A percentile compares a stretch with the other conserved stretches of the same genome.
Conservation (phyloP, 2,113 vertebrate genomes). For the Oreocharis arfaki region DNA sequence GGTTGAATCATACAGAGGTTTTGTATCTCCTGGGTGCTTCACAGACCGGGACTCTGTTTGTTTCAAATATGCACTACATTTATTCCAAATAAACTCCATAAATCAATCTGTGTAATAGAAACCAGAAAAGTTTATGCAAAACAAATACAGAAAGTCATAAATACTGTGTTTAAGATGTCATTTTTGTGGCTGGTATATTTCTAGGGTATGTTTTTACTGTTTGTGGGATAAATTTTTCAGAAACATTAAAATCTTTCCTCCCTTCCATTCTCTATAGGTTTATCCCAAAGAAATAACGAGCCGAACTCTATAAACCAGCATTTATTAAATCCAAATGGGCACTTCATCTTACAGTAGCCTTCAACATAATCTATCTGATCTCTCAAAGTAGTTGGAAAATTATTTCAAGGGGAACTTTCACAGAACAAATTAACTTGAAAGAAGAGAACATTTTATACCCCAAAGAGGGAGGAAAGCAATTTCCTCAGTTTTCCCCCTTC, state of each 20-base stretch:
- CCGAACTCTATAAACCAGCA: neutral
- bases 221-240: conserved; percentile 1
- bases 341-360: conserved; percentile 29
- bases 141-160: conserved; percentile 13
- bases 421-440: conserved; percentile 50
- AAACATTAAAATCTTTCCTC: conserved; percentile 30
- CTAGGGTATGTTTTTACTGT: conserved; percentile 13
- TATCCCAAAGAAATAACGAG: conserved; percentile 27
- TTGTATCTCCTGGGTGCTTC: conserved; percentile 1
- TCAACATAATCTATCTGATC: conserved; percentile 52
- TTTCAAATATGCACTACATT: neutral
- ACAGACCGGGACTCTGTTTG: neutral
- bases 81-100: conserved; percentile 26
- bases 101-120: neutral
- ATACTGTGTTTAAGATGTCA: neutral
- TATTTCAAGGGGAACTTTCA: conserved; percentile 42
- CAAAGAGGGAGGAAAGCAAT: conserved; percentile 44
- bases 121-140: conserved; percentile 32
- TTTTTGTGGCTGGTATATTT: conserved; percentile 6
- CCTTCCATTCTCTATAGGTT: conserved; percentile 10
- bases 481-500: conserved; percentile 26
- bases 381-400: conserved; percentile 16
- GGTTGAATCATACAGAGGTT: neutral
- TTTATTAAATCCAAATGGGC: conserved; percentile 40
- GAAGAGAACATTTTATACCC: conserved; percentile 32